Conservation (phyloP, 2,797 vertebrate genomes). For the Spea hammondii region DNA sequence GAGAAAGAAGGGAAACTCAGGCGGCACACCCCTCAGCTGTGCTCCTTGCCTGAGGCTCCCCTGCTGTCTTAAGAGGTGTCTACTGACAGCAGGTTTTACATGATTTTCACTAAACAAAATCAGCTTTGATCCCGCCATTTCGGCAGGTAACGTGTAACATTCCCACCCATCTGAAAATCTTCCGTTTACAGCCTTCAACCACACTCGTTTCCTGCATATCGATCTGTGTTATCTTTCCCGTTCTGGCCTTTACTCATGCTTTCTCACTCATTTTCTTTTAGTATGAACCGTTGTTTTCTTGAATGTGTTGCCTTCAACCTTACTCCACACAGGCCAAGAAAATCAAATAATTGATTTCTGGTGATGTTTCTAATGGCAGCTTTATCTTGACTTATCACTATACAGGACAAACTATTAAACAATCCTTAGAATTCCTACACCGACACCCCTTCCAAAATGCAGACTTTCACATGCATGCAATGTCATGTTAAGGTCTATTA, state of each 20-base stretch:
- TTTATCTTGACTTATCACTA: background rate
- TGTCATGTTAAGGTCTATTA: too few species aligned
- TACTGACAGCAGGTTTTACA: constrained; percentile 21
- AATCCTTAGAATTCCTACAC: too few species aligned
- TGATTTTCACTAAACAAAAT: constrained; percentile 32
- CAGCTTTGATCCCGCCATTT: constrained; percentile 35
- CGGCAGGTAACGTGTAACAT: constrained; percentile 33
- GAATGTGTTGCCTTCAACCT: constrained; percentile 12
- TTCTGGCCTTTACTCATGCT: constrained; percentile 23
- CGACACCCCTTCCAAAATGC: too few species aligned
- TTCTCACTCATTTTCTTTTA: constrained; percentile 24
- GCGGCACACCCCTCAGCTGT: too few species aligned
- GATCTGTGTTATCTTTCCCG: constrained; percentile 41
- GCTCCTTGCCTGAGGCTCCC: too few species aligned
- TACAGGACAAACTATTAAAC: background rate
- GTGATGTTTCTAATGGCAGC: background rate
- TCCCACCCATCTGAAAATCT: constrained; percentile 40
- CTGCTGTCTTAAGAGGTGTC: constrained; percentile 24
- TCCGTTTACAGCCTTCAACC: constrained; percentile 36
- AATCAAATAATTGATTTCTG: constrained; percentile 22
- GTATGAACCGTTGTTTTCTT: constrained; percentile 17
- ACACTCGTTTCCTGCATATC: constrained; percentile 40
- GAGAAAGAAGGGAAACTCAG: too few species aligned
- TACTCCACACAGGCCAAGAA: constrained; percentile 10
- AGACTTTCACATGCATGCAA: too few species aligned